Evolutionary conservation across 2,113 vertebrate genomes (phyloP).

Genomic region (Corythaixoides concolor): DNA sequence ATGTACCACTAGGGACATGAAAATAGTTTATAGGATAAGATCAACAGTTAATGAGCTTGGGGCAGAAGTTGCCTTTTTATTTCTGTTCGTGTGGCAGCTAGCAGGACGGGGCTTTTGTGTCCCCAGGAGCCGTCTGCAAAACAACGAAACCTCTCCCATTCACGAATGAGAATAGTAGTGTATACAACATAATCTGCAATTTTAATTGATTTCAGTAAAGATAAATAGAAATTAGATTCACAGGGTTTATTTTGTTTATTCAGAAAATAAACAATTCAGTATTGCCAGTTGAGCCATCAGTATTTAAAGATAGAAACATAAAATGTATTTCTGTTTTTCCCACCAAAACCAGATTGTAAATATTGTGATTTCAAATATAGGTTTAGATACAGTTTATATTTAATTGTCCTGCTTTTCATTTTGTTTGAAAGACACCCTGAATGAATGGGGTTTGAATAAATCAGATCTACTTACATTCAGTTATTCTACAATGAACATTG

Average conservation of each 20-base stretch:
- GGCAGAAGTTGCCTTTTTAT: neutral
- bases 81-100: neutral
- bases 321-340: neutral
- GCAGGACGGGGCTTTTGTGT: neutral
- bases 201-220: neutral
- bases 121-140: neutral
- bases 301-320: neutral
- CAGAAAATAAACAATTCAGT: constrained; percentile 11
- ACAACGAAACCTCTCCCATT: neutral
- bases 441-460: neutral
- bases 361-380: neutral
- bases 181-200: neutral
- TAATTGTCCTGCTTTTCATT: neutral
- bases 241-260: constrained; percentile 23
- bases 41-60: neutral
- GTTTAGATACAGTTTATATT: neutral
- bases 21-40: neutral
- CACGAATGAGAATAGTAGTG: neutral
- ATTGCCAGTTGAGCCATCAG: neutral
- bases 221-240: neutral
- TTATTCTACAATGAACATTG: neutral
- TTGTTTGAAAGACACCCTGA: neutral
- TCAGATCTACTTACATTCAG: neutral
- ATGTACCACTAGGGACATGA: neutral
- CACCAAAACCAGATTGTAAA: neutral